Conservation (phyloP, 2,888 invertebrate genomes). For the Eupithecia subumbrata region DNA sequence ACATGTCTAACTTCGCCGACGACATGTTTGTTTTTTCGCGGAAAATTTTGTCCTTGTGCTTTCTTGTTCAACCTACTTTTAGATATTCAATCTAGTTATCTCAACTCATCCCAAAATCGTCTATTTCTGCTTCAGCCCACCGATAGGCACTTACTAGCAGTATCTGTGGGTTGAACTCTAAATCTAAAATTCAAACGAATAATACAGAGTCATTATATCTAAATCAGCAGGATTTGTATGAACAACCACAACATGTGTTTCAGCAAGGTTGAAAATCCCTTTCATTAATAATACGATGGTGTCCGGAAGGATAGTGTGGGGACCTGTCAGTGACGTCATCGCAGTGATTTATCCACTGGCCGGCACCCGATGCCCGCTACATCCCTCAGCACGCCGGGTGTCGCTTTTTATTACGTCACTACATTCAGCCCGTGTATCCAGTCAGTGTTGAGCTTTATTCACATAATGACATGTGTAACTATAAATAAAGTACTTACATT, state of each 20-base stretch:
- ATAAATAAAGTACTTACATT: background rate
- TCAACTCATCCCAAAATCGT: background rate
- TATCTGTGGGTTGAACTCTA: background rate
- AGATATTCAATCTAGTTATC: conserved; percentile 1
- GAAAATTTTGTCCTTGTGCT: background rate
- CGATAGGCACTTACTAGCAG: background rate
- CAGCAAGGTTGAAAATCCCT: background rate
- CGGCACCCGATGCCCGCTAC: conserved; percentile 27
- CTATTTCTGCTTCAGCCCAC: background rate
- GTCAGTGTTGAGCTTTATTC: background rate
- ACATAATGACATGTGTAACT: background rate
- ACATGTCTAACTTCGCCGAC: background rate
- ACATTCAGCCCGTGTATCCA: conserved; percentile 4
- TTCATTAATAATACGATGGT: background rate
- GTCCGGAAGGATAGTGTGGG: conserved; percentile 13
- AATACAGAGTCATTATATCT: background rate
- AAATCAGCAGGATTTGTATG: background rate
- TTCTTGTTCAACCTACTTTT: background rate
- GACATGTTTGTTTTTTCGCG: background rate
- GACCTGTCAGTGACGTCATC: conserved; percentile 35
- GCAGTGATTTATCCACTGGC: conserved; percentile 30
- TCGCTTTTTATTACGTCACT: conserved; percentile 13
- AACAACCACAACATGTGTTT: background rate
- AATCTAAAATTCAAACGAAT: background rate
- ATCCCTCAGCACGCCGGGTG: conserved; percentile 29